Evolutionary conservation across 2,888 invertebrate species (phyloP).

Genomic region (Volucella inflata): DNA sequence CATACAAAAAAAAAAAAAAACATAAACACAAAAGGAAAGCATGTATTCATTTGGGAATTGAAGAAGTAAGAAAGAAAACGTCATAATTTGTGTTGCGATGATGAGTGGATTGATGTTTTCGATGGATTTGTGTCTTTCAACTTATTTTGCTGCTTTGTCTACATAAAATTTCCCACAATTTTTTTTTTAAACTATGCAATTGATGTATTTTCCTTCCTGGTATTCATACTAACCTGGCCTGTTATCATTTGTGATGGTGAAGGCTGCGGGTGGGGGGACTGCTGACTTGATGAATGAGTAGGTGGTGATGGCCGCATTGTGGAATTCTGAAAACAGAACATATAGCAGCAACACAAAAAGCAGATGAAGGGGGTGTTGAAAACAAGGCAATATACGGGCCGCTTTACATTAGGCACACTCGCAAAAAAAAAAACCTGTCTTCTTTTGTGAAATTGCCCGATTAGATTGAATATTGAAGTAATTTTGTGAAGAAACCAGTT

Average conservation of each 20-base stretch:
- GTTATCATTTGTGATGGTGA: slow-evolving; percentile 94
- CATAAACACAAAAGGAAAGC: slow-evolving; percentile 3
- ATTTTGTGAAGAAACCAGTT: no score
- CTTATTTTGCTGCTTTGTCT: slow-evolving; percentile 27
- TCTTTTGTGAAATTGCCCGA: no score
- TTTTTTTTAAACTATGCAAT: slow-evolving; percentile 22
- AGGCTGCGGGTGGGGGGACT: slow-evolving; percentile 93
- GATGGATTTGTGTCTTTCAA: not conserved
- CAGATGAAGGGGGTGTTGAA: slow-evolving; percentile 42
- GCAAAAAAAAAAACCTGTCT: slow-evolving; percentile 40
- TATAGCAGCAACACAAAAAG: slow-evolving; percentile 76
- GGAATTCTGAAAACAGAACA: slow-evolving; percentile 87
- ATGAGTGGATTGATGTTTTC: slow-evolving; percentile 26
- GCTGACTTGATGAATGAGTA: slow-evolving; percentile 95
- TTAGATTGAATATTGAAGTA: no score
- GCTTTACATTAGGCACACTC: no score
- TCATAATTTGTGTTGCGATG: slow-evolving; percentile 27
- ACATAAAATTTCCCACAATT: slow-evolving; percentile 68
- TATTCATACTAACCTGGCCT: slow-evolving; percentile 85
- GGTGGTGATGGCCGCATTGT: slow-evolving; percentile 93
- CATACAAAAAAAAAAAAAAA: not conserved
- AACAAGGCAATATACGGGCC: slow-evolving; percentile 31
- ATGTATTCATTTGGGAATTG: not conserved
- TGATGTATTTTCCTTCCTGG: not conserved
- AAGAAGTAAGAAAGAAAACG: slow-evolving; percentile 14